Evolutionary conservation across 1,140 invertebrate species (phyloP).

Genomic region (Conus ventricosus): DNA sequence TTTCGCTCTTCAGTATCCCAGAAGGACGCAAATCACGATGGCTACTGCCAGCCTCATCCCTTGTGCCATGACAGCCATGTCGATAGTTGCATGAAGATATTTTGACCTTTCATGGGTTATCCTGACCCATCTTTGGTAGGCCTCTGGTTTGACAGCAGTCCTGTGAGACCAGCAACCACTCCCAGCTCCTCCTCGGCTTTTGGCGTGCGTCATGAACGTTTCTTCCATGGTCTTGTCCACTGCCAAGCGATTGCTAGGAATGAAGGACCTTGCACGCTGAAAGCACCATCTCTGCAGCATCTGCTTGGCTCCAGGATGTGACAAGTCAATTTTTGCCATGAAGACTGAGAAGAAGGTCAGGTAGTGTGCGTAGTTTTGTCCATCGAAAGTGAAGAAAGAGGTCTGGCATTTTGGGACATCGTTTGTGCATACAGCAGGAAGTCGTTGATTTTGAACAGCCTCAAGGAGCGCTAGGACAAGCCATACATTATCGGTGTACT

Average conservation of each 20-base stretch:
- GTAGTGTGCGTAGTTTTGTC: too few relatives aligned
- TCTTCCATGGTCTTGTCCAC: conserved; percentile 1
- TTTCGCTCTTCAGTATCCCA: conserved; percentile 44
- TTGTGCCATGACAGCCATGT: conserved; percentile 36
- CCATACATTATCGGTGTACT: too few relatives aligned
- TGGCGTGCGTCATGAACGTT: conserved; percentile 4
- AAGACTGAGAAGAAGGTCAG: neutral
- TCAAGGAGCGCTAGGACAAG: too few relatives aligned
- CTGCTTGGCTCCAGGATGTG: neutral
- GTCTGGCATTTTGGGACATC: neutral
- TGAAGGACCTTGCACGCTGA: conserved; percentile 11
- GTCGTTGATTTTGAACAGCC: too few relatives aligned
- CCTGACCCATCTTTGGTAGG: conserved; percentile 43
- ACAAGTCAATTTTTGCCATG: neutral
- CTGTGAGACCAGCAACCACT: conserved; percentile 25
- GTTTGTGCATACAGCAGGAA: too few relatives aligned
- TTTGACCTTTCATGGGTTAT: conserved; percentile 39
- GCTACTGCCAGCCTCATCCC: neutral
- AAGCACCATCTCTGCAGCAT: neutral
- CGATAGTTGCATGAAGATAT: conserved; percentile 37
- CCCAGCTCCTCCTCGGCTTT: neutral
- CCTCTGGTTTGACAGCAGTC: conserved; percentile 13
- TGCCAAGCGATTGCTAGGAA: neutral
- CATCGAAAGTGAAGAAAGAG: neutral
- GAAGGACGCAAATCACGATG: conserved; percentile 45